phyloP scores from a whole-genome alignment of 2,113 vertebrate species.

The Erythrolamprus reginae region DNA sequence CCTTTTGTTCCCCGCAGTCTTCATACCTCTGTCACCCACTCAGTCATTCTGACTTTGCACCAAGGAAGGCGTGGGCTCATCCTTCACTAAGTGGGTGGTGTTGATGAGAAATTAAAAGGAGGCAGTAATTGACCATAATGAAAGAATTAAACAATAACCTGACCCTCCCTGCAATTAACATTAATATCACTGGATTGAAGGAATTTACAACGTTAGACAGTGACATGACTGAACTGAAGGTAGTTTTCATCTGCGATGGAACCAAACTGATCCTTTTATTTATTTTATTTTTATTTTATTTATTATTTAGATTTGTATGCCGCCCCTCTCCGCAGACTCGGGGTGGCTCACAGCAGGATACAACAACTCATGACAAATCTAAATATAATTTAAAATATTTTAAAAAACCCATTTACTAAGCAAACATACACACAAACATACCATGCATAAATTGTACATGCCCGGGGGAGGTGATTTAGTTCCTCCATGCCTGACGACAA shows the following conservation, averaged over 20 bases:
- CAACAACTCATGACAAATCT: too few species aligned
- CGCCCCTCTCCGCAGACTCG: too few species aligned
- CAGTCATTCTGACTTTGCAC: constrained; percentile 54
- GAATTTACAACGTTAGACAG: constrained; percentile 22
- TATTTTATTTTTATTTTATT: too few species aligned
- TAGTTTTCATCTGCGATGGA: not conserved
- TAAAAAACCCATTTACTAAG: too few species aligned
- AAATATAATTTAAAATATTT: too few species aligned
- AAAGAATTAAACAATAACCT: constrained; percentile 55
- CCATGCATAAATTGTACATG: too few species aligned
- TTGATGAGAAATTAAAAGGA: constrained; percentile 62
- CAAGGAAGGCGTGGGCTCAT: constrained; percentile 60
- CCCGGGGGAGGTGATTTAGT: too few species aligned
- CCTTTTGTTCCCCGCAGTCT: constrained; percentile 45
- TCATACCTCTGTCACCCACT: constrained; percentile 55
- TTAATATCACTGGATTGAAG: constrained; percentile 39
- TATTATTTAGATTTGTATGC: too few species aligned
- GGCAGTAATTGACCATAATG: constrained; percentile 63
- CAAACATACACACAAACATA: too few species aligned
- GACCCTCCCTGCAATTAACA: constrained; percentile 47
- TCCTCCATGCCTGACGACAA: too few species aligned
- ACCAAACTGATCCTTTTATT: constrained; percentile 4
- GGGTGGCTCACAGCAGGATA: too few species aligned
- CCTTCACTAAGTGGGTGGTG: constrained; percentile 59
- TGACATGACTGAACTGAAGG: not conserved